phyloP scores from a whole-genome alignment of 30 jellyfish, hydroid and myxozoan species.

The Rhopilema esculentum region DNA sequence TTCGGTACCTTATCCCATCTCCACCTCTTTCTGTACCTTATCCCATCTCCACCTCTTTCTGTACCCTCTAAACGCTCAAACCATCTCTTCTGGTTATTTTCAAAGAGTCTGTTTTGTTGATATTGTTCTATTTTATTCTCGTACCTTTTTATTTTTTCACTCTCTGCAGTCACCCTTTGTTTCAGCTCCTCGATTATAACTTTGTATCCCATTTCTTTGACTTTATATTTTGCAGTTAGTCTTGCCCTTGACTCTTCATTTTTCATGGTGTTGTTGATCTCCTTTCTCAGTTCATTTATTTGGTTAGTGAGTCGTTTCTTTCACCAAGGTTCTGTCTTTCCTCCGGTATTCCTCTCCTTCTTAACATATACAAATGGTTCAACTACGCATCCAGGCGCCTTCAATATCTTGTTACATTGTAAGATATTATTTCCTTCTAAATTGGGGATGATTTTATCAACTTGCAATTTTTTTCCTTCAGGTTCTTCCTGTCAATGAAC shows the following conservation, averaged over 20 bases:
- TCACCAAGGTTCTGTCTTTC: constrained; percentile 38
- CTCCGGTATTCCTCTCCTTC: constrained; percentile 24
- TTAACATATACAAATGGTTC: constrained; percentile 1
- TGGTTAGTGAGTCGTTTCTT: constrained; percentile 38
- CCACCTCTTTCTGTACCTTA: not conserved
- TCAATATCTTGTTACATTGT: constrained; percentile 34
- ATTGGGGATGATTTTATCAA: constrained; percentile 13
- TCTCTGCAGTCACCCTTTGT: constrained; percentile 48
- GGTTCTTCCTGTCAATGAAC: constrained; percentile 21
- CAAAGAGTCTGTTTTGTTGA: constrained; percentile 29
- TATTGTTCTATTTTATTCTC: constrained; percentile 16
- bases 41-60: not conserved
- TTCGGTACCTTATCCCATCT: not conserved
- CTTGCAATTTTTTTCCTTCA: constrained; percentile 31
- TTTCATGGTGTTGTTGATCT: constrained; percentile 28
- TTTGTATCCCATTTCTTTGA: constrained; percentile 38
- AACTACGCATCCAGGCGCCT: constrained; percentile 33
- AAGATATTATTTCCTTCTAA: constrained; percentile 4
- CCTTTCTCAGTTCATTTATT: constrained; percentile 50
- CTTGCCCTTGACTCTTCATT: constrained; percentile 19
- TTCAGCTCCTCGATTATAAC: constrained; percentile 24
- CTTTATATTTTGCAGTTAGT: not conserved
- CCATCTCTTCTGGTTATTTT: constrained; percentile 20
- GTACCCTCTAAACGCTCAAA: constrained; percentile 18
- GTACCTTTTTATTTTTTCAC: not conserved